These are phyloP conservation scores for Harpagoxenus sublaevis DNA, from an alignment of 2,888 invertebrate species.

Conservation along the genomic window DNA sequence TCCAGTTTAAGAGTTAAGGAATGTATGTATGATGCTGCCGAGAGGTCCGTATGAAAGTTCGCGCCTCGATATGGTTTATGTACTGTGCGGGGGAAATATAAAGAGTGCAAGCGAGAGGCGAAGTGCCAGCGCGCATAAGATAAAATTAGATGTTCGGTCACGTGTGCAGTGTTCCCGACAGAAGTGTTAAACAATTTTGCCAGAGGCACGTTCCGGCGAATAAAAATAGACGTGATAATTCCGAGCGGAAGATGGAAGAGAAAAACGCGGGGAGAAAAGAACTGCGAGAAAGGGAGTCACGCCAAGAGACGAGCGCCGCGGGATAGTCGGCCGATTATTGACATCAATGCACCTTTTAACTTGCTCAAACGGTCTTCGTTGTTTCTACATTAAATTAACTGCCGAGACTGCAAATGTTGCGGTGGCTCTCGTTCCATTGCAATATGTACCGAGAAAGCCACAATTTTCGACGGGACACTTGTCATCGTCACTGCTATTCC, in stretches of 20 bases:
- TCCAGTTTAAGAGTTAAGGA: not conserved
- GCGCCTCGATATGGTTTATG: constrained; percentile 34
- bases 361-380: constrained; percentile 78
- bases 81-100: not conserved
- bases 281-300: constrained; percentile 5
- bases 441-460: not conserved
- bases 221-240: constrained; percentile 53
- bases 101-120: constrained; percentile 32
- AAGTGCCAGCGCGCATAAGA: constrained; percentile 42
- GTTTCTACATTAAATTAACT: constrained; percentile 74
- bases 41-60: not conserved
- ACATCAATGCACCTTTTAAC: constrained; percentile 79
- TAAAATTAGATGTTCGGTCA: constrained; percentile 51
- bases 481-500: not conserved
- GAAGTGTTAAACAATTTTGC: constrained; percentile 55
- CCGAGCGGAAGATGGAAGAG: constrained; percentile 44
- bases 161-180: constrained; percentile 43
- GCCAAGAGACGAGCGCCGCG: constrained; percentile 7
- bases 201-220: constrained; percentile 51
- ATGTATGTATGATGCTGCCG: not conserved
- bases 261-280: not conserved
- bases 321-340: constrained; percentile 73
- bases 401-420: constrained; percentile 66
- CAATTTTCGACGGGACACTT: not conserved
- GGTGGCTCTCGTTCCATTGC: not conserved